A percentile compares a stretch with the other conserved stretches of the same genome.
Conservation (phyloP, 2,113 vertebrate genomes). For the Prionailurus viverrinus region DNA sequence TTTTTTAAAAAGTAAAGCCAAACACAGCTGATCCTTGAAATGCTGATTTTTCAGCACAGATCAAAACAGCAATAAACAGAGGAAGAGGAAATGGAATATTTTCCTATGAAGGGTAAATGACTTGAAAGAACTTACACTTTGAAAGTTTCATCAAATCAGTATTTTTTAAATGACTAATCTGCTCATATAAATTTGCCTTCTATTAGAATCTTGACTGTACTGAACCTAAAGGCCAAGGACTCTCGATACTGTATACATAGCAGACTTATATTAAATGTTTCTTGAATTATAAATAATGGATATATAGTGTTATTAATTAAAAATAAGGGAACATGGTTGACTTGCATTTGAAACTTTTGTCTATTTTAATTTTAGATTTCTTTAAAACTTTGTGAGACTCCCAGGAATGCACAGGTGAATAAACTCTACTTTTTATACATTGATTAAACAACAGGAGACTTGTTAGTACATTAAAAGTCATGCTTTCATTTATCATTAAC, state of each 20-base stretch:
- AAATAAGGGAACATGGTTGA: neutral
- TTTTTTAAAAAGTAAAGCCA: conserved; percentile 31
- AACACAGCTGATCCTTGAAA: conserved; percentile 49
- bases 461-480: neutral
- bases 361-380: neutral
- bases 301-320: neutral
- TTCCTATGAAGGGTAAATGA: neutral
- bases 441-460: conserved; percentile 17
- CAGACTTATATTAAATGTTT: neutral
- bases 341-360: neutral
- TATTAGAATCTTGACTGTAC: neutral
- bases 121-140: neutral
- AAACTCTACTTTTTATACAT: neutral
- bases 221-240: neutral
- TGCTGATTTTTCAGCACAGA: conserved; percentile 36
- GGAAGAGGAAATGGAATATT: neutral
- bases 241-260: neutral
- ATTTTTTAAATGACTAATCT: conserved; percentile 22
- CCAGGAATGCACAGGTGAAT: neutral
- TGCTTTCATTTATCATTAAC: neutral
- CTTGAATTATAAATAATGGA: neutral
- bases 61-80: conserved; percentile 57
- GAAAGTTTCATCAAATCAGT: conserved; percentile 11
- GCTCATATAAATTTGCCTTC: neutral
- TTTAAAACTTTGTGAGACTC: neutral